phyloP scores from a whole-genome alignment of 1,140 invertebrate species.

The Aphelenchoides avenae region DNA sequence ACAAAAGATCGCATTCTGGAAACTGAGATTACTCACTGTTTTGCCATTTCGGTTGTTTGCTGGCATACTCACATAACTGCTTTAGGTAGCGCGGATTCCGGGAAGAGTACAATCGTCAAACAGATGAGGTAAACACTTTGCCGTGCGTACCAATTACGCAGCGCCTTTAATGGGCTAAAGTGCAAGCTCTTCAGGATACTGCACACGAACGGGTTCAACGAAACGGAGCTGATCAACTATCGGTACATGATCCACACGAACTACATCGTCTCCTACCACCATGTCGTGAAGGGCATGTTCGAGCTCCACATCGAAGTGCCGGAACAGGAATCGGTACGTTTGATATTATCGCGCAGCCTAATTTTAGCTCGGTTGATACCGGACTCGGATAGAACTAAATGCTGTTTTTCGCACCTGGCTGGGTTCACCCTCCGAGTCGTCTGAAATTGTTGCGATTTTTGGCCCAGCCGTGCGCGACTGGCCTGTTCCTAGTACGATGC shows the following conservation, averaged over 20 bases:
- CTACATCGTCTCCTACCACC: constrained; percentile 34
- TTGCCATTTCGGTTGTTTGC: too few relatives aligned
- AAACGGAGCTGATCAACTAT: constrained; percentile 42
- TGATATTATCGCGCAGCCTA: too few relatives aligned
- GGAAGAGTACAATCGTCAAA: constrained; percentile 41
- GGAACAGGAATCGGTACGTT: constrained; percentile 18
- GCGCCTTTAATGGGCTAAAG: background rate
- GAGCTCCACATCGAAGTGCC: constrained; percentile 23
- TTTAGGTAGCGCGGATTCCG: constrained; percentile 37
- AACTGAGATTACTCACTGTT: background rate
- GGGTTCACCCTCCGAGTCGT: too few relatives aligned
- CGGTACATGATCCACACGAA: constrained; percentile 43
- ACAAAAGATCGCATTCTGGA: background rate
- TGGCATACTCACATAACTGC: constrained; percentile 15
- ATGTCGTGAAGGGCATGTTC: constrained; percentile 27
- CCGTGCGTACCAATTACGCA: background rate
- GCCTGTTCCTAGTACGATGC: too few relatives aligned
- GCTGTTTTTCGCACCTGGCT: too few relatives aligned
- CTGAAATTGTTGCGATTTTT: too few relatives aligned
- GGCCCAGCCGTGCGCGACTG: too few relatives aligned
- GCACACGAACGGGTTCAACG: constrained; percentile 42
- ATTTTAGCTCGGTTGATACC: too few relatives aligned
- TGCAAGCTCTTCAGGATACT: constrained; percentile 21
- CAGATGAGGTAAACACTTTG: constrained; percentile 27
- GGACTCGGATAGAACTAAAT: too few relatives aligned